phyloP scores from a whole-genome alignment of 2,888 invertebrate species.

The Actias luna region DNA sequence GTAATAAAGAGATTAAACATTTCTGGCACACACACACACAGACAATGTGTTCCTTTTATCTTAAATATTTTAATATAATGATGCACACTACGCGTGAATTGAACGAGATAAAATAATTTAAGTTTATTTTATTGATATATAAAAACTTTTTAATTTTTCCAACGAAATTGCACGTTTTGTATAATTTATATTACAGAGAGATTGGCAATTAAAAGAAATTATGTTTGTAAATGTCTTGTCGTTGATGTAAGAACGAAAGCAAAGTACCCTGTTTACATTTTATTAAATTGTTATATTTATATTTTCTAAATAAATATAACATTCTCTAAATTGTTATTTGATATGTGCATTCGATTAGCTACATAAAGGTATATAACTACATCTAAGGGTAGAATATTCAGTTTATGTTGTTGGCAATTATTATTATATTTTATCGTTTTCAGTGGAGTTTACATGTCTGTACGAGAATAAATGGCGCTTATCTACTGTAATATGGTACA shows the following conservation, averaged over 20 bases:
- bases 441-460: no score
- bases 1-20: no score
- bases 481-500: background rate
- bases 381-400: no score
- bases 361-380: no score
- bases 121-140: conserved; percentile 34
- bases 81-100: background rate
- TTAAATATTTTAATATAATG: background rate
- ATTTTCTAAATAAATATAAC: no score
- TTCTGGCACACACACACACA: background rate
- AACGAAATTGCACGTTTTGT: conserved; percentile 37
- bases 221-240: background rate
- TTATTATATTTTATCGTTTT: no score
- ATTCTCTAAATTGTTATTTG: no score
- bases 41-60: no score
- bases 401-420: no score
- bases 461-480: background rate
- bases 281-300: background rate
- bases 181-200: conserved; percentile 39
- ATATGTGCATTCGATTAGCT: no score
- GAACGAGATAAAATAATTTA: background rate
- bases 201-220: background rate
- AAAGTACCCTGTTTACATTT: background rate
- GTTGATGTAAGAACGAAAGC: background rate
- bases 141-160: conserved; percentile 42